Evolutionary conservation across 2,113 vertebrate genomes (phyloP), one percentile per base, ranked within the genome.

Genomic region (Ptychochromis oligacanthus): DNA sequence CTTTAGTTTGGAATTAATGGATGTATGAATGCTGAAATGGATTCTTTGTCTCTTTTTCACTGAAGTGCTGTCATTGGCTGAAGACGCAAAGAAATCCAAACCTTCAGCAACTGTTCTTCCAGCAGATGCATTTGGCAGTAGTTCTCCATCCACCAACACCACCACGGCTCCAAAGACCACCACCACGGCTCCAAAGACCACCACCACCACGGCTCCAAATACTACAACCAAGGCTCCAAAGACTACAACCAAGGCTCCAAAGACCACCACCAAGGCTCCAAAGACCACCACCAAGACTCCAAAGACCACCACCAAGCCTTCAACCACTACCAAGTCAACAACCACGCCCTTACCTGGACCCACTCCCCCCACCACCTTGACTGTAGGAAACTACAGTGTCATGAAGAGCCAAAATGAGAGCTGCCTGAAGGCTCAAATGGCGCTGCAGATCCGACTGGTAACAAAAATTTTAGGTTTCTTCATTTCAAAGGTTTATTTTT

Each of bases 391-490:
- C 18, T 96, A 95, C 85, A 92, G 0, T 8, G 0, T 94, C 34
- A 75, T 0, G 13, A 77, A 5, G 0, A 18, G 1, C 0, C 26
- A 22, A 2, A n/a, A 28, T 0, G 52, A 10, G 5, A 2, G 56
- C 0, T 96, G 94, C 46, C 26, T 95, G 77, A 82, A 58, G 89
- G 90, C 90, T 58, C 20, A 78, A 0, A 85, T 94, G 84, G 90
- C 38, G 0, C 49, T 96, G 18, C 57, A 86, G 92, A 90, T 96
- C 82, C 80, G 77, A n/a, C 87, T 95, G 43, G 72, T 3, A 20
- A 52, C 34, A 59, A 5, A 15, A 55, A n/a, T 92, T 4, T 43
- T 31, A 52, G 11, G 3, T 75, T 65, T 61, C 26, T 52, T 64
- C 2, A 22, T 12, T 18, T 58, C 3, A 2, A 36, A 49, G 11